Evolutionary conservation across 2,888 invertebrate genomes (phyloP).

Genomic region (Venustoraphidia nigricollis): DNA sequence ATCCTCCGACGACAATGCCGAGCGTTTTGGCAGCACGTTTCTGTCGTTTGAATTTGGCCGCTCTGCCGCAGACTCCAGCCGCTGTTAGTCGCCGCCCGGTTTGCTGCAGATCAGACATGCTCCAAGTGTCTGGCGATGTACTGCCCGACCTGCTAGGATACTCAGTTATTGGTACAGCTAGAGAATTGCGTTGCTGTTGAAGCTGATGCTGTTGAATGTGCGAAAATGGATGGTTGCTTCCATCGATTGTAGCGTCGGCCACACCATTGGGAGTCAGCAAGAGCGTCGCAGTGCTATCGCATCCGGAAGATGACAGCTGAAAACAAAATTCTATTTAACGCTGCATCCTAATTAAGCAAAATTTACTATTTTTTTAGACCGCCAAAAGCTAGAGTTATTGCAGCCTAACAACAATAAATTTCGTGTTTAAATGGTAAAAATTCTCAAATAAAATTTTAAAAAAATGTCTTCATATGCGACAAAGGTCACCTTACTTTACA

Average conservation of each 20-base stretch:
- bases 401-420: too few relatives aligned
- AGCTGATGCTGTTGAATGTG: not conserved
- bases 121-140: conserved; percentile 4
- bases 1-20: conserved; percentile 46
- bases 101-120: conserved; percentile 5
- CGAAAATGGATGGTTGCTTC: not conserved
- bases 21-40: conserved; percentile 50
- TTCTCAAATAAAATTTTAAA: too few relatives aligned
- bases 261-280: not conserved
- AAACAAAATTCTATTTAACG: not conserved
- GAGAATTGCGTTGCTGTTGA: not conserved
- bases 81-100: conserved; percentile 7
- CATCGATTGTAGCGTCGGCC: not conserved
- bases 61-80: conserved; percentile 16
- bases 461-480: too few relatives aligned
- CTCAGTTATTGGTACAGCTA: not conserved
- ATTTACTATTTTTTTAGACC: too few relatives aligned
- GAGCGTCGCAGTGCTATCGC: not conserved
- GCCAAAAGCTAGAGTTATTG: too few relatives aligned
- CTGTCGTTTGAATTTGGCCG: conserved; percentile 38
- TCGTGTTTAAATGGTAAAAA: too few relatives aligned
- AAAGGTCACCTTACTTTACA: too few relatives aligned
- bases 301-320: not conserved
- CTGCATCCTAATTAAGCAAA: too few relatives aligned
- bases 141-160: conserved; percentile 2